phyloP scores from a whole-genome alignment of 2,888 invertebrate genomes.

The Prenolepis imparis region DNA sequence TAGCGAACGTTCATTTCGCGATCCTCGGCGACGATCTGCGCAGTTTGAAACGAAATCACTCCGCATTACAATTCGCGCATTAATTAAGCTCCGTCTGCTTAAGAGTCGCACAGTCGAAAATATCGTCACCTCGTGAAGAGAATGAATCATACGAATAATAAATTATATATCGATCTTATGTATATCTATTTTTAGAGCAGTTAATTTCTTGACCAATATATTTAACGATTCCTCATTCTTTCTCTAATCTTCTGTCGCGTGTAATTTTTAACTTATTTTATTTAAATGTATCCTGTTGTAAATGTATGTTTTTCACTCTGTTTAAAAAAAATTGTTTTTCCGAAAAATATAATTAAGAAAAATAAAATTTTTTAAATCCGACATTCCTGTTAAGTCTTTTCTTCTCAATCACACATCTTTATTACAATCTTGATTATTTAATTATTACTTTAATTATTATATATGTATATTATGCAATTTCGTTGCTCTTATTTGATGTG shows the following conservation, averaged over 20 bases:
- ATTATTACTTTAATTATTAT: not conserved
- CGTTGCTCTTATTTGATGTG: not conserved
- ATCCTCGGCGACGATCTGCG: constrained; percentile 1
- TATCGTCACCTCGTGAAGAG: not conserved
- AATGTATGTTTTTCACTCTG: not conserved
- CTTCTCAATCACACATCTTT: not conserved
- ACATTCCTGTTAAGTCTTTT: not conserved
- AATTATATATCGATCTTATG: not conserved
- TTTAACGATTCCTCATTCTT: not conserved
- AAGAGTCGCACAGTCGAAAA: not conserved
- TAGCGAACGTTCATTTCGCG: constrained; percentile 15
- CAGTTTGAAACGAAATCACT: constrained; percentile 13
- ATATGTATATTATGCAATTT: not conserved
- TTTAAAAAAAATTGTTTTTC: not conserved
- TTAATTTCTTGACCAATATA: not conserved
- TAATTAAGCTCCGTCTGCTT: constrained; percentile 3
- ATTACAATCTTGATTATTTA: not conserved
- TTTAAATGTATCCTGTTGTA: not conserved
- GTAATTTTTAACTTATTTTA: not conserved
- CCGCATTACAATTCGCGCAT: constrained; percentile 18
- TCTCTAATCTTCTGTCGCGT: not conserved
- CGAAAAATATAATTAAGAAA: no score
- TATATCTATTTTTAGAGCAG: not conserved
- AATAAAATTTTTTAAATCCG: not conserved
- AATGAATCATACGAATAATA: not conserved